Evolutionary conservation across 2,113 vertebrate genomes (phyloP).

Genomic region (Hoplias malabaricus): DNA sequence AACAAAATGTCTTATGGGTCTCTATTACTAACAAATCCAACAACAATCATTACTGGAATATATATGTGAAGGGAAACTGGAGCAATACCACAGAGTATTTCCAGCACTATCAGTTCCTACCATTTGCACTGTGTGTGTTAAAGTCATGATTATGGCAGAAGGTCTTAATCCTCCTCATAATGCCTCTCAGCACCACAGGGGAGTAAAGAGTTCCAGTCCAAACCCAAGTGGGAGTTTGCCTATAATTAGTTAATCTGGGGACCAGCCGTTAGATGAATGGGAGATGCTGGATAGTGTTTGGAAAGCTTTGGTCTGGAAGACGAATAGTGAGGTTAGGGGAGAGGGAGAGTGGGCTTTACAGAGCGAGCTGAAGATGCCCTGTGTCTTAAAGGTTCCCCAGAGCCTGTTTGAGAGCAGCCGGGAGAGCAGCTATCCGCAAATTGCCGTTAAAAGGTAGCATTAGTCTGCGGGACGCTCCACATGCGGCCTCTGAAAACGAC

Average conservation of each 20-base stretch:
- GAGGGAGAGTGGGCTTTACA: not conserved
- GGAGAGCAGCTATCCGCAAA: slow-evolving; percentile 61
- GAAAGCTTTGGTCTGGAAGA: not conserved
- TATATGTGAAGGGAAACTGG: not conserved
- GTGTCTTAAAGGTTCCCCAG: slow-evolving; percentile 60
- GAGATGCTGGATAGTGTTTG: not conserved
- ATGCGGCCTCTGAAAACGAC: slow-evolving; percentile 56
- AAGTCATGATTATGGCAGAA: slow-evolving; percentile 32
- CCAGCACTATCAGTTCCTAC: not conserved
- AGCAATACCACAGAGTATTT: not conserved
- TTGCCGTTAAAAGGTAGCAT: slow-evolving; percentile 70
- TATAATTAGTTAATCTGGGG: slow-evolving; percentile 48
- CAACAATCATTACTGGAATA: not conserved
- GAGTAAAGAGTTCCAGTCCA: slow-evolving; percentile 16
- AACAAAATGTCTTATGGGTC: not conserved
- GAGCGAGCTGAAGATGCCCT: slow-evolving; percentile 46
- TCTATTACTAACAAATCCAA: not conserved
- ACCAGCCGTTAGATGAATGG: slow-evolving; percentile 5
- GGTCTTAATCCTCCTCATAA: slow-evolving; percentile 43
- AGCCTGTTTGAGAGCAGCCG: slow-evolving; percentile 58
- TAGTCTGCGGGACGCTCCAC: slow-evolving; percentile 60
- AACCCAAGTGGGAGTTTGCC: slow-evolving; percentile 48
- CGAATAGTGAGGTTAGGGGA: not conserved
- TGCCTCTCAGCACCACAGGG: slow-evolving; percentile 3
- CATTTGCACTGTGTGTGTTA: not conserved